Percentiles rank a stretch among this genome's conserved stretches.
These are phyloP conservation scores for Lepidurus arcticus DNA, from an alignment of 1,140 invertebrate species.

Conservation along the genomic window DNA sequence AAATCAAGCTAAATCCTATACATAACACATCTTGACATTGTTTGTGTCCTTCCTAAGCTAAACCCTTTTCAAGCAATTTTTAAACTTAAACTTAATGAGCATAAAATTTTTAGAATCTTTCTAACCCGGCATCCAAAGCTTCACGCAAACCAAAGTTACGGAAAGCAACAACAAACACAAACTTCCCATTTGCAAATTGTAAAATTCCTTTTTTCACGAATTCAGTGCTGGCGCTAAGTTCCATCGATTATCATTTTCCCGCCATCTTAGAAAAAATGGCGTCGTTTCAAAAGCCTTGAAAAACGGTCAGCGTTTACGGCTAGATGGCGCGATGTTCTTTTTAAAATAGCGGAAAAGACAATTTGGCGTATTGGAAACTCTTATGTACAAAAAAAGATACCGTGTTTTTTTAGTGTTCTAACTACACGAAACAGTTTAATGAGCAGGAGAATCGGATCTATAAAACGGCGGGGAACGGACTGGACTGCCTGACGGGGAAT, in stretches of 20 bases:
- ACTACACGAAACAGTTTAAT: background rate
- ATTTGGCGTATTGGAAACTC: too few relatives aligned
- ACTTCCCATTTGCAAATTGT: background rate
- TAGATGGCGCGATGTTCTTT: too few relatives aligned
- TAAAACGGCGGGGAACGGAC: slow-evolving; percentile 13
- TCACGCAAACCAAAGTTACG: background rate
- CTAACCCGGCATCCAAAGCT: background rate
- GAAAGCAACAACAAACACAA: background rate
- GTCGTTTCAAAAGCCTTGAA: too few relatives aligned
- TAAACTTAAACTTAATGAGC: slow-evolving; percentile 1
- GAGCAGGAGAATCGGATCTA: slow-evolving; percentile 17
- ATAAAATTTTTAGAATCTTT: background rate
- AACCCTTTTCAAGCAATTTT: background rate
- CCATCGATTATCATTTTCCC: too few relatives aligned
- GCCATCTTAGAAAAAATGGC: too few relatives aligned
- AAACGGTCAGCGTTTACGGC: too few relatives aligned
- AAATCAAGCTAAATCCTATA: background rate
- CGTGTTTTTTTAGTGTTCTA: background rate
- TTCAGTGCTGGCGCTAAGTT: too few relatives aligned
- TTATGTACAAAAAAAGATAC: too few relatives aligned
- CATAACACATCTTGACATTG: background rate
- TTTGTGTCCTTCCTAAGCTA: background rate
- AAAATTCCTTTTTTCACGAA: too few relatives aligned
- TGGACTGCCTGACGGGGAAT: background rate
- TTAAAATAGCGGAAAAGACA: too few relatives aligned